These are phyloP conservation scores for Pseudolycoriella hygida DNA, from an alignment of 2,888 invertebrate genomes.

Conservation along the genomic window DNA sequence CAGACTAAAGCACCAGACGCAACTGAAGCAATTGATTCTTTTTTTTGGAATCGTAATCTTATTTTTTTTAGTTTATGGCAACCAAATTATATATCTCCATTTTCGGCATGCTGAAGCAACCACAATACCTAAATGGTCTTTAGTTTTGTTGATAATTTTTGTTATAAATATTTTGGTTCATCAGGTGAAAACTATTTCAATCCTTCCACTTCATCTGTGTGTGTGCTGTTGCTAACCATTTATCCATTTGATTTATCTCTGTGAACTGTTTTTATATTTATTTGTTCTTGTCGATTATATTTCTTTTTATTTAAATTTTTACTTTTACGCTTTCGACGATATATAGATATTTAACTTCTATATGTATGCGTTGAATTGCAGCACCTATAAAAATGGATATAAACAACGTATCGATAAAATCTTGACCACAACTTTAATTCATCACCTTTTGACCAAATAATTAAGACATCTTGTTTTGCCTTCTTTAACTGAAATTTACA, in stretches of 20 bases:
- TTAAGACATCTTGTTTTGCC: conserved; percentile 7
- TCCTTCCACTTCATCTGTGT: background rate
- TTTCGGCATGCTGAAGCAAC: background rate
- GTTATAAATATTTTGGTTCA: background rate
- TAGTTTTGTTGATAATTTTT: background rate
- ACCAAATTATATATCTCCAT: conserved; percentile 1
- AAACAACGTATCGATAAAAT: conserved; percentile 3
- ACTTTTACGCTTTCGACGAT: no score
- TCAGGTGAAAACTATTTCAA: background rate
- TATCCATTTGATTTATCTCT: conserved; percentile 4
- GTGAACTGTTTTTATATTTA: conserved; percentile 1
- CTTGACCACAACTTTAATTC: conserved; percentile 6
- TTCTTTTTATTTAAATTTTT: background rate
- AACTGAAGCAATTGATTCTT: background rate
- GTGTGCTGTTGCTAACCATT: background rate
- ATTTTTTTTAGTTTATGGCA: conserved; percentile 1
- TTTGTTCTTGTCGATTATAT: conserved; percentile 3
- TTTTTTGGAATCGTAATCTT: background rate
- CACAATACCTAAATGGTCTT: background rate
- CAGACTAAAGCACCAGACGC: background rate
- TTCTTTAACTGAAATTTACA: background rate
- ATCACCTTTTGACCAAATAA: conserved; percentile 8
- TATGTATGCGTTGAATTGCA: background rate
- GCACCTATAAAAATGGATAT: background rate
- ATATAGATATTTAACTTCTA: no score